Evolutionary conservation across 2,888 invertebrate genomes (phyloP), one percentile per base, ranked within the genome.

Genomic region (Phorcus lineatus): DNA sequence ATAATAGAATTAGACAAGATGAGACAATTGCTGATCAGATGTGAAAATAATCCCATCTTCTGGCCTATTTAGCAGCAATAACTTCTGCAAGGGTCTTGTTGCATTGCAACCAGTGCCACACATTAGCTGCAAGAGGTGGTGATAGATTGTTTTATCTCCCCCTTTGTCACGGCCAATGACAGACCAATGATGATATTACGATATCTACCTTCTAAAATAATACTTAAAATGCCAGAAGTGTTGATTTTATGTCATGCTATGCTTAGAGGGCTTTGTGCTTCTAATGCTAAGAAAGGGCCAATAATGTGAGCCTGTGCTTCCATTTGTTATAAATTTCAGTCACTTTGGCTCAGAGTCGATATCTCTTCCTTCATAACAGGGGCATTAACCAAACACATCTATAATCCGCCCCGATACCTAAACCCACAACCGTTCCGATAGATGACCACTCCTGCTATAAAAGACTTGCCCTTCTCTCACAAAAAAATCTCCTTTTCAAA

Each of bases 321-420:
- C 76, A 28, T 22, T 76, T 76, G 55, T 76, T 76, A 76, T 55
- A 76, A 76, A 76, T 76, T 76, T 76, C 76, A 76, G 76, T 76
- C 54, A 54, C 54, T 55, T 76, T 17, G 54, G 76, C n/a, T 28
- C 16, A 9, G n/a, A 28, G 54, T 76, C 76, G 55, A 62, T 77
- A 77, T 77, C 77, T 77, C 62, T 22, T 79, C 57, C 47, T 62
- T 80, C 80, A 80, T 80, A 80, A 80, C 47, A 36, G 54, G 17
- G 31, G 80, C 80, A 76, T 80, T 80, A 76, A 47, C 31, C 19
- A 52, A 36, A 66, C 57, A 24, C 57, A 11, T 28, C 28, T 53
- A 40, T 80, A 80, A 80, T 80, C 80, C 80, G 16, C 19, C 36
- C 16, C 47, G 55, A 66, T 76, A 40, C 75, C 62, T 74, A 74